Conservation (phyloP, 2,797 vertebrate species). For the Propithecus deckenii region DNA sequence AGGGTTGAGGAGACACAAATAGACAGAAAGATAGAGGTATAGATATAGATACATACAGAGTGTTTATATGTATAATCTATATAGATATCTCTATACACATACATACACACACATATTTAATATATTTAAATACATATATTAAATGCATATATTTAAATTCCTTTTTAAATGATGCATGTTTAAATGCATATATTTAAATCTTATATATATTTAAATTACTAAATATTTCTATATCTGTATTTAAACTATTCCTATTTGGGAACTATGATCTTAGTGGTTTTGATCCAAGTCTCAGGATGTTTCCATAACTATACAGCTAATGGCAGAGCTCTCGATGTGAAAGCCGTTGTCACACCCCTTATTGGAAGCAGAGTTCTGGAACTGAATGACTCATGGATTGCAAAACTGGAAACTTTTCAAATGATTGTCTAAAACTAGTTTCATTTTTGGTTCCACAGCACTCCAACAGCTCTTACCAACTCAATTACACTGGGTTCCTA, state of each 20-base stretch:
- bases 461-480: neutral
- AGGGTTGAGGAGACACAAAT: neutral
- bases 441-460: neutral
- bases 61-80: neutral
- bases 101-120: neutral
- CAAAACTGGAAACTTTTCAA: neutral
- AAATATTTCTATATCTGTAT: neutral
- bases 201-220: neutral
- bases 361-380: neutral
- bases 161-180: neutral
- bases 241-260: neutral
- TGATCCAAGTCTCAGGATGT: neutral
- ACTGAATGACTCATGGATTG: neutral
- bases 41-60: neutral
- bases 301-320: accelerated
- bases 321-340: neutral
- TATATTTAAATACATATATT: neutral
- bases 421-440: neutral
- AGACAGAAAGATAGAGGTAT: neutral
- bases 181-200: neutral
- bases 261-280: neutral
- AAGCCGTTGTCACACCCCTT: accelerated
- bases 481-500: neutral
- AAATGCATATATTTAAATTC: neutral
- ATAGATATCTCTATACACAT: too few species aligned